Conservation (phyloP, 2,113 vertebrate genomes). For the Myrmecophaga tridactyla region DNA sequence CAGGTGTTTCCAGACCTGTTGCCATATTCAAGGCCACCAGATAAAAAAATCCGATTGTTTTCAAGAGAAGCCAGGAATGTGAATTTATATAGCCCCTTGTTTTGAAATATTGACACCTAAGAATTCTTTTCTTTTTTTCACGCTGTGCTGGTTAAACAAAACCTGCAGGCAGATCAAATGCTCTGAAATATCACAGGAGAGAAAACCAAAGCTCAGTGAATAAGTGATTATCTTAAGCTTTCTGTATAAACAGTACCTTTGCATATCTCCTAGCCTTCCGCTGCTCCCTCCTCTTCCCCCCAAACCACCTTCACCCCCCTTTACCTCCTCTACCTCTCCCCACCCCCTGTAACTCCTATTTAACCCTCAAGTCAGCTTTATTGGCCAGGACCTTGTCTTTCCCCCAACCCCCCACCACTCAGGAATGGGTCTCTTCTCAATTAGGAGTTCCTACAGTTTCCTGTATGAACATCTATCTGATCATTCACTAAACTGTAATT, state of each 20-base stretch:
- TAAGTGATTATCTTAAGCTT: not conserved
- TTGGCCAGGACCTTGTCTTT: not conserved
- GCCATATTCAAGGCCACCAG: not conserved
- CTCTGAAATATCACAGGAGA: not conserved
- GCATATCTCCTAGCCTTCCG: not conserved
- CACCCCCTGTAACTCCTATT: not conserved
- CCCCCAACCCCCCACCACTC: not conserved
- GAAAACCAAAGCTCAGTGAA: not conserved
- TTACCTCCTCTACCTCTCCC: too few species aligned
- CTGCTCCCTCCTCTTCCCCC: not conserved
- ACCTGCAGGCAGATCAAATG: not conserved
- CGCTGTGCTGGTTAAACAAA: not conserved
- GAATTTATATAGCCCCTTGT: constrained; percentile 33
- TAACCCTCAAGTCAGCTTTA: not conserved
- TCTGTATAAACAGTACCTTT: not conserved
- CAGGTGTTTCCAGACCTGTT: too few species aligned
- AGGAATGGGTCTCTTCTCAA: rapidly evolving
- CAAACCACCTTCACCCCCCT: too few species aligned
- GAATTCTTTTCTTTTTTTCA: not conserved
- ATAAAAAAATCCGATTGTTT: not conserved
- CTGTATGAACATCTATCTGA: not conserved
- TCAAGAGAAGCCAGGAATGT: constrained; percentile 1
- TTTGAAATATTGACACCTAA: constrained; percentile 38
- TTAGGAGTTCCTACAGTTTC: not conserved
- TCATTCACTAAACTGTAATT: not conserved